phyloP scores from a whole-genome alignment of 2,797 vertebrate species.

The Argentina silus region DNA sequence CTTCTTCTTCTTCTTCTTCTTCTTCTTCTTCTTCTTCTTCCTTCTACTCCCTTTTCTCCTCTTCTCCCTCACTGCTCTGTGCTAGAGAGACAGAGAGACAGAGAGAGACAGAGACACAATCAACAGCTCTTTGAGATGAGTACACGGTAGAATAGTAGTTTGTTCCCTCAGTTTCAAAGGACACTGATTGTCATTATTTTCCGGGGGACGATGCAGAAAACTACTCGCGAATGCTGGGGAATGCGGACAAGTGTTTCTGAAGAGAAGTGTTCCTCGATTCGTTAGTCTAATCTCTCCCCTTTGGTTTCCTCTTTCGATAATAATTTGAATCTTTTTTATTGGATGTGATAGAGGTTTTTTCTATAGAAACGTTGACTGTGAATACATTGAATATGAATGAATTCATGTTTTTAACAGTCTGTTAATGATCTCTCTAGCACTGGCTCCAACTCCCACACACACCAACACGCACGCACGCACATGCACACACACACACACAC shows the following conservation, averaged over 20 bases:
- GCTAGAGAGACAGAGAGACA: no score
- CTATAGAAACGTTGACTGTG: no score
- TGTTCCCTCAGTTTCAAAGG: constrained; percentile 19
- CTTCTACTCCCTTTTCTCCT: no score
- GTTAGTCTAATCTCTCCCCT: constrained; percentile 54
- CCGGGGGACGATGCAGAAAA: constrained; percentile 25
- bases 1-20: no score
- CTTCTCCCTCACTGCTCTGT: no score
- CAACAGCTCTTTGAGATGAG: constrained; percentile 9
- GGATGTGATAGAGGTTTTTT: no score
- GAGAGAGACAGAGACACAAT: neutral
- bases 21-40: neutral
- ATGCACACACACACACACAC: constrained; percentile 24
- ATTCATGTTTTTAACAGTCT: no score
- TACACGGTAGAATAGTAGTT: constrained; percentile 15
- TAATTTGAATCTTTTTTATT: constrained; percentile 13
- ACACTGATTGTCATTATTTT: constrained; percentile 43
- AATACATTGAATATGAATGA: no score
- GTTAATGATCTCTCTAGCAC: neutral
- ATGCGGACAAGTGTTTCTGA: constrained; percentile 37
- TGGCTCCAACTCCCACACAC: constrained; percentile 38
- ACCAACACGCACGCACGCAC: no score
- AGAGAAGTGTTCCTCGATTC: constrained; percentile 45
- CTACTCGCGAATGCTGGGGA: constrained; percentile 38
- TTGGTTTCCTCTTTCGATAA: constrained; percentile 48